Conservation (phyloP, 1,140 invertebrate genomes). For the Pseudomyrmex pallidus region DNA sequence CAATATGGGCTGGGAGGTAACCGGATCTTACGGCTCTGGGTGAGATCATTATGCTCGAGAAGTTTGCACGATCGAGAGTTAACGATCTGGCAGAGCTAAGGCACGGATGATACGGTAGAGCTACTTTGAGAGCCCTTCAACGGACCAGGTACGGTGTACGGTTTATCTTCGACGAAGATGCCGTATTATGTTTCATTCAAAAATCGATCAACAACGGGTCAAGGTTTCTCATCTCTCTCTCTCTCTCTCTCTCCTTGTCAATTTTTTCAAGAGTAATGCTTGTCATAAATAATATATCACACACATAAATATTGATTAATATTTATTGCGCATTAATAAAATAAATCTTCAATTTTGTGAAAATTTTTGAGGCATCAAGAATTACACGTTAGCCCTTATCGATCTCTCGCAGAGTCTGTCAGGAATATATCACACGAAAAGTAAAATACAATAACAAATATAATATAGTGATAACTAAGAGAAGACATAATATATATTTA, state of each 20-base stretch:
- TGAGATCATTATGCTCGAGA: slow-evolving; percentile 69
- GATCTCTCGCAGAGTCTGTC: no score
- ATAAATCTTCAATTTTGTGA: no score
- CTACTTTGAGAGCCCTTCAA: slow-evolving; percentile 46
- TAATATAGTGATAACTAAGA: background rate
- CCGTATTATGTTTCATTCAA: slow-evolving; percentile 45
- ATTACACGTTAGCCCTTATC: no score
- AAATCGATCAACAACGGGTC: slow-evolving; percentile 29
- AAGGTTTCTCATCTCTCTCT: slow-evolving; percentile 12
- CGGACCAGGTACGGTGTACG: slow-evolving; percentile 18
- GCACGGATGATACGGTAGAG: slow-evolving; percentile 33
- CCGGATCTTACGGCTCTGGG: slow-evolving; percentile 69
- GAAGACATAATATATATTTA: background rate
- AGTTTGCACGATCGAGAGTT: slow-evolving; percentile 74
- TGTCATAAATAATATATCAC: background rate
- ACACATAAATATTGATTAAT: background rate
- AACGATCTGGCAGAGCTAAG: slow-evolving; percentile 66
- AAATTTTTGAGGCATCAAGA: no score
- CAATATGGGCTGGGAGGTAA: slow-evolving; percentile 66
- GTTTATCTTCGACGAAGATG: slow-evolving; percentile 15
- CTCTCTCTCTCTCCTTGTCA: background rate
- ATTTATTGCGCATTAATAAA: background rate
- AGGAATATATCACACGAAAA: no score
- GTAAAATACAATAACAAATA: background rate
- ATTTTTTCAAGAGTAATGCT: no score